These are phyloP conservation scores for Salvator merianae DNA, from an alignment of 2,113 vertebrate genomes.

Conservation along the genomic window DNA sequence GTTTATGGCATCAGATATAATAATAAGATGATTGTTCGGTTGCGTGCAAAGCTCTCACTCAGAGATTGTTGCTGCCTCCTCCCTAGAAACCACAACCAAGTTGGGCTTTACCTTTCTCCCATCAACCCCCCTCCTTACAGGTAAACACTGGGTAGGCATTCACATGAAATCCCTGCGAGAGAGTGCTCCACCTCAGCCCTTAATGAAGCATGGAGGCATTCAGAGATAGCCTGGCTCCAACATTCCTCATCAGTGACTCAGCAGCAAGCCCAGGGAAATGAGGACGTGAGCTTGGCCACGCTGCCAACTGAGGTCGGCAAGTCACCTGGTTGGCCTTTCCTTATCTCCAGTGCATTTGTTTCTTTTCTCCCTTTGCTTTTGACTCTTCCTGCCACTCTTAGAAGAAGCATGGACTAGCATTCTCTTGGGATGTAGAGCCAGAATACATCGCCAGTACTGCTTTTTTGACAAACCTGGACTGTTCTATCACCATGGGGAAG, in stretches of 20 bases:
- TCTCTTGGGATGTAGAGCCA: not conserved
- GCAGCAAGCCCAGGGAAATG: not conserved
- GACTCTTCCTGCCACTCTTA: not conserved
- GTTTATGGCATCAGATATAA: slow-evolving; percentile 67
- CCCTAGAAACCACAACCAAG: slow-evolving; percentile 82
- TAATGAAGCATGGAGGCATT: slow-evolving; percentile 50
- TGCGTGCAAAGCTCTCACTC: slow-evolving; percentile 87
- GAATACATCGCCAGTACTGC: not conserved
- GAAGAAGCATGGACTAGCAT: not conserved
- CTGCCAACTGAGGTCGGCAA: accelerated
- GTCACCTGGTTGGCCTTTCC: not conserved
- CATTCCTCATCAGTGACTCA: slow-evolving; percentile 55
- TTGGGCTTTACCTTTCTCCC: slow-evolving; percentile 68
- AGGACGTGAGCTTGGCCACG: not conserved
- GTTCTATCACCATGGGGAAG: not conserved
- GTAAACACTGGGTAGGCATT: slow-evolving; percentile 78
- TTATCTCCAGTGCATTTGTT: accelerated
- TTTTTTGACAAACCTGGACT: not conserved
- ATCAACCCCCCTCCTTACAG: slow-evolving; percentile 78
- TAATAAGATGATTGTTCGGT: slow-evolving; percentile 92
- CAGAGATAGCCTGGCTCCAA: slow-evolving; percentile 16
- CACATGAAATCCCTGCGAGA: slow-evolving; percentile 73
- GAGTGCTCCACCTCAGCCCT: slow-evolving; percentile 72
- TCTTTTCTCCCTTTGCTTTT: not conserved
- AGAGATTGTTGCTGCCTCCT: slow-evolving; percentile 80